Conservation (phyloP, 2,888 invertebrate genomes). For the Andrena haemorrhoa region DNA sequence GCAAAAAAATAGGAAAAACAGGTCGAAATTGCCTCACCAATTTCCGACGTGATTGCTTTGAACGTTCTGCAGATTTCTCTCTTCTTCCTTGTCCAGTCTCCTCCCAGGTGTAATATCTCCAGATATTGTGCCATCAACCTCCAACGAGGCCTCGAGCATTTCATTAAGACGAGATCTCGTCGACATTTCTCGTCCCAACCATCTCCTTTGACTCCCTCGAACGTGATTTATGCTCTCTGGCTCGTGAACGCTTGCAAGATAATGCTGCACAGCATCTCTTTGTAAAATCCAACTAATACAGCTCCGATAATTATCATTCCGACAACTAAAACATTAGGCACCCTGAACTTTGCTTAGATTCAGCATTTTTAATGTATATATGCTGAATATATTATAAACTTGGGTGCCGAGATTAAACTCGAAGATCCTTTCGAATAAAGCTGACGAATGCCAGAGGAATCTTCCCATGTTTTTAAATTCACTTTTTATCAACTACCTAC, state of each 20-base stretch:
- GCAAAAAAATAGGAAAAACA: not conserved
- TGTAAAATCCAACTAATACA: not conserved
- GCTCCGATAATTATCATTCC: not conserved
- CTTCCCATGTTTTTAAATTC: no score
- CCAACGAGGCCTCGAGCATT: not conserved
- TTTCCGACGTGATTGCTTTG: not conserved
- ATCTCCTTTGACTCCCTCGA: conserved; percentile 3
- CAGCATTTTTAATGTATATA: not conserved
- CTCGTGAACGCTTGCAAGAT: no score
- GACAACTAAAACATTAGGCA: not conserved
- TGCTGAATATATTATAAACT: not conserved
- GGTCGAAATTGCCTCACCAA: not conserved
- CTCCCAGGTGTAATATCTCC: conserved; percentile 12
- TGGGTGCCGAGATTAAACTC: no score
- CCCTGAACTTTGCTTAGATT: not conserved
- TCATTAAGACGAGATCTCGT: conserved; percentile 27
- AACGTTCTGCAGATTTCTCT: not conserved
- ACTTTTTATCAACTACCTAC: no score
- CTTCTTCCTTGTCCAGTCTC: not conserved
- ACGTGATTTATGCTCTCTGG: not conserved
- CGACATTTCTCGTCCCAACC: conserved; percentile 5
- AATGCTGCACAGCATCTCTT: not conserved
- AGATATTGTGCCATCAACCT: not conserved
- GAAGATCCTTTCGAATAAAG: no score
- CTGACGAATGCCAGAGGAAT: no score